These are phyloP conservation scores for Anthopleura sola DNA, from an alignment of 64 coral and sea anemone genomes.

Conservation along the genomic window DNA sequence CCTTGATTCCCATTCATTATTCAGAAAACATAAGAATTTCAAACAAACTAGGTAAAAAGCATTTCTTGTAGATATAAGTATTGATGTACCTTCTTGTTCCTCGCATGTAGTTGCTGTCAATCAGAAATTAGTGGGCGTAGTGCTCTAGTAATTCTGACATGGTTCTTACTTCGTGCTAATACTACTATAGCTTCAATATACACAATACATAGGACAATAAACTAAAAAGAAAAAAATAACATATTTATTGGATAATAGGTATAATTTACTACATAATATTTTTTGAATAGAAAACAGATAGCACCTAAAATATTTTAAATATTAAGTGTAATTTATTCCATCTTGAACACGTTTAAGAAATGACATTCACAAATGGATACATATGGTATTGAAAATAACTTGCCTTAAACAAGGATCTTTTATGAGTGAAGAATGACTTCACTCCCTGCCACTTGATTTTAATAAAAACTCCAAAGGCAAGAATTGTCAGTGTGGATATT, in stretches of 20 bases:
- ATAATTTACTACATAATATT: too few species aligned
- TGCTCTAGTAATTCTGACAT: constrained; percentile 85
- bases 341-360: too few species aligned
- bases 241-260: background rate
- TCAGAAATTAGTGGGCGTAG: constrained; percentile 91
- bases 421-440: constrained; percentile 73
- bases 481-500: constrained; percentile 43
- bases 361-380: too few species aligned
- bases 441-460: constrained; percentile 88
- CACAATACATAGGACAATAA: constrained; percentile 69
- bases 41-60: too few species aligned
- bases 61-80: too few species aligned
- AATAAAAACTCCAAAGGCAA: constrained; percentile 49
- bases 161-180: constrained; percentile 67
- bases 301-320: too few species aligned
- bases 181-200: constrained; percentile 87
- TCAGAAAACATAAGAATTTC: too few species aligned
- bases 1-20: too few species aligned
- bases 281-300: too few species aligned
- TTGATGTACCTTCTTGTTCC: constrained; percentile 78
- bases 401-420: constrained; percentile 87
- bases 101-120: constrained; percentile 81
- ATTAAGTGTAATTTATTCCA: too few species aligned
- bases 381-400: background rate
- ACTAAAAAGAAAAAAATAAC: constrained; percentile 33